Base-by-base conservation (phyloP, 2,113 vertebrate genomes). In the Balaeniceps rex region DNA sequence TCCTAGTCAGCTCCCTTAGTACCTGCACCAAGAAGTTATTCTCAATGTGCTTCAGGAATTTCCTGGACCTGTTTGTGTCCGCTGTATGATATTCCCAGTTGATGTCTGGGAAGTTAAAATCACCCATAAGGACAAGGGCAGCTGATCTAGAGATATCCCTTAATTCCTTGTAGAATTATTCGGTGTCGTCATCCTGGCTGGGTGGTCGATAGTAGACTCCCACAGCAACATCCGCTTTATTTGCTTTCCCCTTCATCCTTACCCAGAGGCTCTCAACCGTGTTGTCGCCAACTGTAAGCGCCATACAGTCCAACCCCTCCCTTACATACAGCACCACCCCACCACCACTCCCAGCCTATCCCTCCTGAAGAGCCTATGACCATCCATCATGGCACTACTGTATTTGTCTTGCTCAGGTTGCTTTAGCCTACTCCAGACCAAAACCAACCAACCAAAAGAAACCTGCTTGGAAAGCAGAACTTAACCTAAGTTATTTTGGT, bases 281-380 rank as follows among this genome's bases (percentile, higher is more conserved):
- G 40, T 58, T 2, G 1, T 46, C 1, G 2, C 40, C 33, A 76
- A 76, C 40, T n/a, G 40, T 3, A 58, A 58, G 33, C 4, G 1
- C 55, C 33, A 47, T 60, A 76, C 34, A 76, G 2, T 47, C 23
- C 31, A 75, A 75, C 24, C 72, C 24, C 72, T 75, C 24, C 68
- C 19, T 71, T 69, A 57, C 13, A 44, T 58, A 46, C 40, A 76
- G 54, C 5, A 4, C 36, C 40, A 28, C 23, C 33, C 55, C 31
- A 7, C 38, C 3, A 2, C 38, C 52, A 4, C 44, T 42, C 26
- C 57, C n/a, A 33, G 75, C 26, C 34, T 49, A 12, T 77, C 34
- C 18, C 26, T 61, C 57, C 25, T 38, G 57, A 78, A 78, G 28
- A 49, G 34, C 44, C 57, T 49, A 2, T 78, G 63, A 63, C 44